A percentile compares a stretch with the other conserved stretches of the same genome.
These are phyloP conservation scores for Trematocara caparti DNA, from an alignment of 2,797 vertebrate genomes.

Conservation along the genomic window DNA sequence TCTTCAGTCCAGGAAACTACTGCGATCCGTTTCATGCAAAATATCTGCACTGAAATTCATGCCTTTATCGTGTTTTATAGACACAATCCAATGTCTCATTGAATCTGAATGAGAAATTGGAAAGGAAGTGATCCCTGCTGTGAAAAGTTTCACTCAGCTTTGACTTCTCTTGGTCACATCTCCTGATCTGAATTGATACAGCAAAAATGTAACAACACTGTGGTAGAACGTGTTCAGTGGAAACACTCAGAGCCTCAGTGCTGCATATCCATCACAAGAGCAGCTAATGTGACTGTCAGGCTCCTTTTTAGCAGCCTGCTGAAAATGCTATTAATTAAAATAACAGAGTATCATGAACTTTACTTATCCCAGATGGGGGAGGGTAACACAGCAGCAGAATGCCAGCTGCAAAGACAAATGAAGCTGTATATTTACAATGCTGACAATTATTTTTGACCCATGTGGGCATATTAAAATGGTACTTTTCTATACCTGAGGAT, in stretches of 20 bases:
- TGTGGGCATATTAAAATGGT: not conserved
- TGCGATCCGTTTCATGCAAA: fast-evolving
- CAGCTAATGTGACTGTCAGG: not conserved
- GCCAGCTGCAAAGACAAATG: not conserved
- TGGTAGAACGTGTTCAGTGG: constrained; percentile 5
- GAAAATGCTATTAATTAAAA: constrained; percentile 3
- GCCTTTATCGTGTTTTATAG: not conserved
- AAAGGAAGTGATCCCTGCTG: not conserved
- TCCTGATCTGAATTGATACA: not conserved
- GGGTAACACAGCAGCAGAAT: not conserved
- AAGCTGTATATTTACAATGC: not conserved
- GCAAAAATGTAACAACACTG: not conserved
- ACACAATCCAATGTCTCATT: fast-evolving
- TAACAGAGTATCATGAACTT: not conserved
- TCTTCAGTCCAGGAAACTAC: not conserved
- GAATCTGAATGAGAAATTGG: not conserved
- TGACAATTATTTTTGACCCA: not conserved
- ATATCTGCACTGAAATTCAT: not conserved
- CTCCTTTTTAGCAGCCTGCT: constrained; percentile 8
- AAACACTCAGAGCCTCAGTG: not conserved
- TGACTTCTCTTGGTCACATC: not conserved
- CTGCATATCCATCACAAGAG: not conserved
- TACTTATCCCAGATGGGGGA: not conserved
- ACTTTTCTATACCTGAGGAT: not conserved
- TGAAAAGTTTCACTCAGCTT: not conserved